phyloP scores from a whole-genome alignment of 2,797 vertebrate species.

The Lepilemur ruficaudatus region DNA sequence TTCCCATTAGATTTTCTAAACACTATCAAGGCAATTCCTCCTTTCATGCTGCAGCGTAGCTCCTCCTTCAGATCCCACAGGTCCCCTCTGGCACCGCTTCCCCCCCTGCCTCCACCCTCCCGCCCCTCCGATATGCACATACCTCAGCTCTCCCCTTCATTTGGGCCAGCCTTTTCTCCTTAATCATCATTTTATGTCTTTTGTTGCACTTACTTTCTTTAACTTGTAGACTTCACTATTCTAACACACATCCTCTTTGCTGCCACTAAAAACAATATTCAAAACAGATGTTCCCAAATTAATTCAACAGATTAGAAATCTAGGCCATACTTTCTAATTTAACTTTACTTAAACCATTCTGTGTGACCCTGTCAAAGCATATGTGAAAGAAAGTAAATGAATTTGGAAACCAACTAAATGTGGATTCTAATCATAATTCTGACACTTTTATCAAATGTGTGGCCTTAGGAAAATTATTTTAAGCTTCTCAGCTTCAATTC shows the following conservation, averaged over 20 bases:
- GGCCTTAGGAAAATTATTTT: slow-evolving; percentile 50
- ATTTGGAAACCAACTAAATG: slow-evolving; percentile 4
- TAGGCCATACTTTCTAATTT: background rate
- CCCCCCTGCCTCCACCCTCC: fast-evolving
- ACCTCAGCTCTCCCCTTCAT: background rate
- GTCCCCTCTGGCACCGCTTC: fast-evolving
- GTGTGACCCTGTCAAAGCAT: background rate
- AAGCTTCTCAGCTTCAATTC: slow-evolving; percentile 28
- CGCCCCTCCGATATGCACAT: fast-evolving
- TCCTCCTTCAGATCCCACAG: background rate
- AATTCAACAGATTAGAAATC: background rate
- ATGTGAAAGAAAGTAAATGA: slow-evolving; percentile 5
- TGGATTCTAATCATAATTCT: slow-evolving; percentile 40
- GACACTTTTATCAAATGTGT: slow-evolving; percentile 36
- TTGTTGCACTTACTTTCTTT: background rate
- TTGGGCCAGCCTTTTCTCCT: background rate
- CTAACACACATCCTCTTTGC: background rate
- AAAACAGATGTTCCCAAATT: background rate
- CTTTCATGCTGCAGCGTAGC: background rate
- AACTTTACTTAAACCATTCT: slow-evolving; percentile 1
- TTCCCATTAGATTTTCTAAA: slow-evolving; percentile 30
- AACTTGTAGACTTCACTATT: background rate
- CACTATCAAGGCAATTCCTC: background rate
- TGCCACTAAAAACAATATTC: background rate
- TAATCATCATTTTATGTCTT: background rate